Conservation (phyloP, 2,888 invertebrate genomes). For the Aphrophora alni region DNA sequence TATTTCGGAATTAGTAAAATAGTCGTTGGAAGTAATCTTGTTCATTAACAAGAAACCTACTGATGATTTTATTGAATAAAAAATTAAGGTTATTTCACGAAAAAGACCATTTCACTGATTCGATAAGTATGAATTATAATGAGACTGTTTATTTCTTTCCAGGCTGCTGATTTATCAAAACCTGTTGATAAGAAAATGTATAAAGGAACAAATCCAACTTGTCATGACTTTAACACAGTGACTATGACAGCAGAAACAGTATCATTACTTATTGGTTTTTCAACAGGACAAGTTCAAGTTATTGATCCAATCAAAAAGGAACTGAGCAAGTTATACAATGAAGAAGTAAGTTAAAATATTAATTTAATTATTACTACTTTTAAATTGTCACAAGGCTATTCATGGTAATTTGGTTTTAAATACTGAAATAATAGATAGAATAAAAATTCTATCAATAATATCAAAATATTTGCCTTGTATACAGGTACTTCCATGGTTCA, state of each 20-base stretch:
- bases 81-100: no score
- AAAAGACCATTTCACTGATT: no score
- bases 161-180: conserved; percentile 95
- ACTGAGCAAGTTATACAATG: conserved; percentile 95
- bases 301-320: conserved; percentile 98
- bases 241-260: conserved; percentile 84
- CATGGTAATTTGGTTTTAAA: no score
- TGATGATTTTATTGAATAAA: no score
- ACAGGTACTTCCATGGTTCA: no score
- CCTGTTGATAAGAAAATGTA: conserved; percentile 98
- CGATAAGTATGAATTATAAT: no score
- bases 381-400: not conserved
- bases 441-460: not conserved
- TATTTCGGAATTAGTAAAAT: no score
- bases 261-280: conserved; percentile 94
- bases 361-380: conserved; percentile 11
- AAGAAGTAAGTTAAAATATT: conserved; percentile 85
- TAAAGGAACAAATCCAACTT: conserved; percentile 98
- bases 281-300: conserved; percentile 97
- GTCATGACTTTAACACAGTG: conserved; percentile 95
- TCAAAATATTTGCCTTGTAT: not conserved
- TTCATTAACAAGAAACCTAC: no score
- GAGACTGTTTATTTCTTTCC: conserved; percentile 49
- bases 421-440: not conserved
- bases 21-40: no score